A percentile compares a stretch with the other conserved stretches of the same genome.
Conservation (phyloP, 2,797 vertebrate species). For the Syndactyla subalaris region DNA sequence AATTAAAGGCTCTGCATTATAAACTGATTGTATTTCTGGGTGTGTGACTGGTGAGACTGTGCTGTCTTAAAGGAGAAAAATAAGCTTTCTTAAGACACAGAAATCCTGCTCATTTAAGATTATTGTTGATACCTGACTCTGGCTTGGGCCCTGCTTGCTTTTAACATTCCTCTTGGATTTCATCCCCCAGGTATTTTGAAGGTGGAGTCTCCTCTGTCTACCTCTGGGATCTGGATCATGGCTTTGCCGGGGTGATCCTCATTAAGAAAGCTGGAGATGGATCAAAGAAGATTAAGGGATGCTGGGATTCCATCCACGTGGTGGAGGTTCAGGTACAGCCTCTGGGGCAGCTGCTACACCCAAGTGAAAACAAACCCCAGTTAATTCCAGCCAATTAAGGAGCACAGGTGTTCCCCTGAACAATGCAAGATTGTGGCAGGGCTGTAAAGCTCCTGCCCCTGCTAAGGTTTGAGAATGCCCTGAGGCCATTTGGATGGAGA, state of each 20-base stretch:
- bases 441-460: conserved; percentile 4
- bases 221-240: conserved; percentile 99
- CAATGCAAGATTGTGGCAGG: conserved; percentile 54
- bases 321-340: conserved; percentile 95
- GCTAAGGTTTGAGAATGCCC: conserved; percentile 2
- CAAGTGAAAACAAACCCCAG: neutral
- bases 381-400: conserved; percentile 43
- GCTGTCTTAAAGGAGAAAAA: neutral
- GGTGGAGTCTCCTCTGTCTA: conserved; percentile 98
- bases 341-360: neutral
- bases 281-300: conserved; percentile 99
- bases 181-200: conserved; percentile 91
- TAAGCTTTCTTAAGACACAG: neutral
- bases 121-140: neutral
- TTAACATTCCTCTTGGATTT: neutral
- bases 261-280: conserved; percentile 99
- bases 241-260: conserved; percentile 98
- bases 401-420: conserved; percentile 65
- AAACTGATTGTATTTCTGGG: neutral
- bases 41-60: neutral
- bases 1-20: neutral
- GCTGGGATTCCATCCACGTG: conserved; percentile 99
- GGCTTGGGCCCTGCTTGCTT: neutral
- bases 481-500: conserved; percentile 16
- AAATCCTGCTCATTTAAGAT: neutral